Evolutionary conservation across 2,113 vertebrate species (phyloP), one percentile per base, ranked within the genome.

Genomic region (Excalfactoria chinensis): DNA sequence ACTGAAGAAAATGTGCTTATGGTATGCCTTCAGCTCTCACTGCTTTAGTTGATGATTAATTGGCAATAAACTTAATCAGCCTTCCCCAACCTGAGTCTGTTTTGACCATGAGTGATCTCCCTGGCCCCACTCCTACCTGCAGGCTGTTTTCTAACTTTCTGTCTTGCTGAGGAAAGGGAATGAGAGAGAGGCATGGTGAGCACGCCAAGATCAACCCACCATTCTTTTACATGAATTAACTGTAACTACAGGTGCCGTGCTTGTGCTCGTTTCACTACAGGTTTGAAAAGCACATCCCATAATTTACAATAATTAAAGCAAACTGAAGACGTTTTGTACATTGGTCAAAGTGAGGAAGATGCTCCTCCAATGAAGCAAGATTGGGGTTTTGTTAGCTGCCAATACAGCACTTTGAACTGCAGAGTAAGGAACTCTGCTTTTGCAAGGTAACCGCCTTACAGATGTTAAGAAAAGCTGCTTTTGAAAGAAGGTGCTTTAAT

Each of bases 241-340:
- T 80, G 16, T 63, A 13, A 2, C 21, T 4, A 43, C 21, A 56
- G 34, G 26, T 20, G 14, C 30, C 7, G 0, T 17, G 25, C 34
- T 22, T 35, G 2, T 13, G 15, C 9, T 94, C 2, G 1, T 46
- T 71, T 81, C 25, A n/a, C 15, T 40, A 10, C 20, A 13, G 23
- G n/a, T 37, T 7, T 13, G 26, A 68, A 49, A 30, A 34, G 20
- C 6, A 3, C 28, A 14, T 35, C 20, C 64, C 6, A 12, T 32
- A 14, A 8, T 21, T 76, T 82, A n/a, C n/a, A n/a, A n/a, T n/a
- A n/a, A n/a, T 2, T 28, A 62, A 46, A 73, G 34, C 41, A 55
- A 89, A 83, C 10, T 44, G 49, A 68, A n/a, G n/a, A 26, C 3
- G 1, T 20, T 60, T 75, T 23, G 2, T 43, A 18, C 0, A 1